Conservation (phyloP, 2,113 vertebrate genomes). For the Ahaetulla prasina region DNA sequence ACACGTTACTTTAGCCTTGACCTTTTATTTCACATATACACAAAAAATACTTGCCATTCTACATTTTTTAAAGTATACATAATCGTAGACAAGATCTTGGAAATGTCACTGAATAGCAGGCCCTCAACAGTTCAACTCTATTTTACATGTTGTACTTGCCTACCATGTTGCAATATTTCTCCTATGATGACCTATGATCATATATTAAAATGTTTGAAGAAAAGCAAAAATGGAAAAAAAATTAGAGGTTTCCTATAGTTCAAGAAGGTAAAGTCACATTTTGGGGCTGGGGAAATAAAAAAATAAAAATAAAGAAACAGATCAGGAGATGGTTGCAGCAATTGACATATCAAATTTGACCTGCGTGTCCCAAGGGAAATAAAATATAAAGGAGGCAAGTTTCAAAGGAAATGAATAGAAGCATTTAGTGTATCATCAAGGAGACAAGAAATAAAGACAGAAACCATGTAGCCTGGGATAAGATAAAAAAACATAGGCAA, state of each 20-base stretch:
- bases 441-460: background rate
- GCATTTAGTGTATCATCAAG: background rate
- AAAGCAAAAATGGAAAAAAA: conserved; percentile 1
- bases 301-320: background rate
- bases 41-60: background rate
- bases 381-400: background rate
- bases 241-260: background rate
- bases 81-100: background rate
- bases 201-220: background rate
- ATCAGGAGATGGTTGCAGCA: background rate
- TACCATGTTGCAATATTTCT: background rate
- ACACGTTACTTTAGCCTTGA: background rate
- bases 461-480: background rate
- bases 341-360: background rate
- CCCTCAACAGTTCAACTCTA: background rate
- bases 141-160: background rate
- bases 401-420: background rate
- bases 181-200: background rate
- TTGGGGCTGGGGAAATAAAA: conserved; percentile 11
- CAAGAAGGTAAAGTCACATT: background rate
- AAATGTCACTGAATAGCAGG: background rate
- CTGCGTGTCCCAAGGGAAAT: conserved; percentile 6
- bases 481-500: background rate
- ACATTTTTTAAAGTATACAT: background rate
- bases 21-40: background rate